Percentiles rank a stretch among this genome's conserved stretches.
Conservation (phyloP, 2,113 vertebrate species). For the Benitochromis conjunctus region DNA sequence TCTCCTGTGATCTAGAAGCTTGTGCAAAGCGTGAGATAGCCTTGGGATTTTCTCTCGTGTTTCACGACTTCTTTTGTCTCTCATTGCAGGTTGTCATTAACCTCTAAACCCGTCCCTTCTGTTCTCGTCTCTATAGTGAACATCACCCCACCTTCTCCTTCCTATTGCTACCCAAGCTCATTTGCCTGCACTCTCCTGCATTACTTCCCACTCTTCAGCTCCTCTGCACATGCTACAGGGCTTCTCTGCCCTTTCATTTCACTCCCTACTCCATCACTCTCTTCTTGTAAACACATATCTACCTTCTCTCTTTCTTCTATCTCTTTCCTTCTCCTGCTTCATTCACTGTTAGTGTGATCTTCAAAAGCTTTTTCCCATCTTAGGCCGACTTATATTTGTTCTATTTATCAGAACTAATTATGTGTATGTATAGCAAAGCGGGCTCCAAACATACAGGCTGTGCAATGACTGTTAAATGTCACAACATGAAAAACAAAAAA, state of each 20-base stretch:
- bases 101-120: slow-evolving; percentile 35
- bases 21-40: slow-evolving; percentile 25
- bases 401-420: not conserved
- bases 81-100: slow-evolving; percentile 66
- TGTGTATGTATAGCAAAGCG: not conserved
- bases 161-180: not conserved
- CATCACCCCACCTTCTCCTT: slow-evolving; percentile 9
- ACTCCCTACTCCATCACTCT: slow-evolving; percentile 8
- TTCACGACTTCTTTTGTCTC: slow-evolving; percentile 17
- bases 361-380: not conserved
- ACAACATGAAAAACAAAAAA: not conserved
- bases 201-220: slow-evolving; percentile 1
- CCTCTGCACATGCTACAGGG: slow-evolving; percentile 13
- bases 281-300: slow-evolving; percentile 23
- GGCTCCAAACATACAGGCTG: not conserved
- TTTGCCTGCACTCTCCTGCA: not conserved
- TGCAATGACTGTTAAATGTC: not conserved
- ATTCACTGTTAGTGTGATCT: not conserved
- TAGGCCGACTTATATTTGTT: not conserved
- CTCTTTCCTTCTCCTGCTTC: not conserved
- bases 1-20: slow-evolving; percentile 45
- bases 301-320: not conserved
- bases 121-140: slow-evolving; percentile 31
- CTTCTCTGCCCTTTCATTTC: slow-evolving; percentile 23
- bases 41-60: slow-evolving; percentile 1